Conservation (phyloP, 2,113 vertebrate species). For the Chaetura pelagica region DNA sequence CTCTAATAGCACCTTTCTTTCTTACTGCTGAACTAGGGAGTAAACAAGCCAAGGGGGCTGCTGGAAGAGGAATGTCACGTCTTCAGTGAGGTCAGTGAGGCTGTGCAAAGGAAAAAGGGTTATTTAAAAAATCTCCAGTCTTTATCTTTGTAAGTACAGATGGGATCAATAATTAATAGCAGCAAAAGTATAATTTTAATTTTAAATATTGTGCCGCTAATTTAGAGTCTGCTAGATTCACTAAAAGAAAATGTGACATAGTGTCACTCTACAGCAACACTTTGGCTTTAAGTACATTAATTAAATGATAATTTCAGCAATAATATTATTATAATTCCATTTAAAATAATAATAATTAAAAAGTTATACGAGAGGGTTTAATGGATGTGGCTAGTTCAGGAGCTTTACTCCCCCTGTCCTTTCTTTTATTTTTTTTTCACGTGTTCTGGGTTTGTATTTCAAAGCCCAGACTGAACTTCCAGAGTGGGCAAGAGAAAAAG, state of each 20-base stretch:
- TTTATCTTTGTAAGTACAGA: neutral
- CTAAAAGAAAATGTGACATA: fast-evolving
- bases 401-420: neutral
- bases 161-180: neutral
- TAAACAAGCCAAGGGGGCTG: neutral
- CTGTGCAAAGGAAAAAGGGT: neutral
- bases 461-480: neutral
- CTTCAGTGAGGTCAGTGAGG: neutral
- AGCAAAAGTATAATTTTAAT: neutral
- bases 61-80: neutral
- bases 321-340: neutral
- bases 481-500: neutral
- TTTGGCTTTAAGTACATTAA: neutral
- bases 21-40: neutral
- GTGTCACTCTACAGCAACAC: neutral
- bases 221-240: neutral
- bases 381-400: neutral
- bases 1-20: neutral
- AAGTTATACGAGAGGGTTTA: neutral
- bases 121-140: neutral
- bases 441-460: neutral
- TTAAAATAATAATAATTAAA: too few relatives aligned
- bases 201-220: neutral
- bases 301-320: neutral
- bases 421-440: neutral